Base-by-base conservation (phyloP, 2,888 invertebrate genomes). In the Priocnemis perturbator region DNA sequence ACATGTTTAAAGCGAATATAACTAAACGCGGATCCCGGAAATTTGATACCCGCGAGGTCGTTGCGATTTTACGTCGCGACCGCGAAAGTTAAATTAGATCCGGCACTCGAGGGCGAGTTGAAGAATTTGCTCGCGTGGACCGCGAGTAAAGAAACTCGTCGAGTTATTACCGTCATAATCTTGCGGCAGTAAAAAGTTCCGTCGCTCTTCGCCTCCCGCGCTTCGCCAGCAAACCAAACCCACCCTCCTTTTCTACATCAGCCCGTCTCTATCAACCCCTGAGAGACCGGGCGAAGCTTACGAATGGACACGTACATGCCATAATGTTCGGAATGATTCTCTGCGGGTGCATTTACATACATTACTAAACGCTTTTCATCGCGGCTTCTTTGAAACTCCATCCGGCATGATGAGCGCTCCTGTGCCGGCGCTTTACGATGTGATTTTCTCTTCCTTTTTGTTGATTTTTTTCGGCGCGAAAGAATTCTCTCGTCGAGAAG, bases 81-180 rank as follows among this genome's bases (percentile, higher is more conserved):
- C 76, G 69, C 71, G 77, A 79, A 78, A 78, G 78, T 79, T 78
- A 79, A 74, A 78, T 78, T 78, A 79, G 79, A 79, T 78, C 73
- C 76, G 70, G 48, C 50, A 56, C 78, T 59, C 63, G 37, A 37
- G 37, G 37, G 37, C 14, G 64, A 64, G 69, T 59, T 64, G 64
- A 67, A 58, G 68, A 78, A 76, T 78, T 75, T 76, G 66, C 67
- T 71, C 67, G 58, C 55, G 60, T 57, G 20, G 48, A 71, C 20
- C 55, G 65, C 26, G 64, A 50, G 14, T 63, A 77, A 74, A 60
- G 70, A 59, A 76, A 71, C 72, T 74, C 69, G 67, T 26, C 74
- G 65, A 69, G 71, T 78, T 78, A 78, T 76, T 77, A 73, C 77
- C 60, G 67, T 52, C 70, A 72, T 78, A 78, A 79, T 79, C 77